Conservation (phyloP, 64 coral and sea anemone species). For the Montipora foliosa region DNA sequence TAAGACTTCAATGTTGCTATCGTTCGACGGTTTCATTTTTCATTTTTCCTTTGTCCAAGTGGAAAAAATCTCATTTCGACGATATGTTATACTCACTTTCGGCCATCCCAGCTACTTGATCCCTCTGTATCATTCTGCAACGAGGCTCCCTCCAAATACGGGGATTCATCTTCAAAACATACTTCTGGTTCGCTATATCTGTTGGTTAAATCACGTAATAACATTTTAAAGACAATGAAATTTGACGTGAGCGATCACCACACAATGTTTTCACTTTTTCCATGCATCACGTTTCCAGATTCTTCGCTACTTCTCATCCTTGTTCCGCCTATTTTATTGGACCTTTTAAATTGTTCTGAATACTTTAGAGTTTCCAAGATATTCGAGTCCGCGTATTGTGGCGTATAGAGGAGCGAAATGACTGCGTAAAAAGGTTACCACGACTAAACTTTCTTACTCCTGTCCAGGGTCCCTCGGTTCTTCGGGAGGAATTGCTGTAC, state of each 20-base stretch:
- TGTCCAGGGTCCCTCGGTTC: not conserved
- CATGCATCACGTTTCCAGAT: too few relatives aligned
- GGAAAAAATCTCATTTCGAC: not conserved
- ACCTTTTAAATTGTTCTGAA: too few relatives aligned
- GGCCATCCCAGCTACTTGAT: not conserved
- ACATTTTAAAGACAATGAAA: not conserved
- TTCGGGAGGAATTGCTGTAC: not conserved
- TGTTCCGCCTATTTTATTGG: too few relatives aligned
- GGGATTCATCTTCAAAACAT: not conserved
- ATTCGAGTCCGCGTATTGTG: too few relatives aligned
- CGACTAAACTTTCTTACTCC: not conserved
- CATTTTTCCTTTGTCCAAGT: too few relatives aligned
- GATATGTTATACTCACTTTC: not conserved
- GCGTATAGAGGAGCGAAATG: too few relatives aligned
- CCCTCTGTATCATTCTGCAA: constrained; percentile 4
- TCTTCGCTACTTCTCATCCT: too few relatives aligned
- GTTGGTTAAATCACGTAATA: not conserved
- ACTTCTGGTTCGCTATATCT: not conserved
- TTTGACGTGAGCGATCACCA: too few relatives aligned
- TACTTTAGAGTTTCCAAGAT: too few relatives aligned
- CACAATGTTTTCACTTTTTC: too few relatives aligned
- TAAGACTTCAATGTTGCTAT: too few relatives aligned
- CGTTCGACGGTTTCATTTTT: too few relatives aligned
- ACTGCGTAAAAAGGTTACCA: not conserved
- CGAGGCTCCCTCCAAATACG: not conserved